Percentiles rank a stretch among this genome's conserved stretches.
These are phyloP conservation scores for Scaptomyza tumidula DNA, from an alignment of 2,888 invertebrate genomes.

Conservation along the genomic window DNA sequence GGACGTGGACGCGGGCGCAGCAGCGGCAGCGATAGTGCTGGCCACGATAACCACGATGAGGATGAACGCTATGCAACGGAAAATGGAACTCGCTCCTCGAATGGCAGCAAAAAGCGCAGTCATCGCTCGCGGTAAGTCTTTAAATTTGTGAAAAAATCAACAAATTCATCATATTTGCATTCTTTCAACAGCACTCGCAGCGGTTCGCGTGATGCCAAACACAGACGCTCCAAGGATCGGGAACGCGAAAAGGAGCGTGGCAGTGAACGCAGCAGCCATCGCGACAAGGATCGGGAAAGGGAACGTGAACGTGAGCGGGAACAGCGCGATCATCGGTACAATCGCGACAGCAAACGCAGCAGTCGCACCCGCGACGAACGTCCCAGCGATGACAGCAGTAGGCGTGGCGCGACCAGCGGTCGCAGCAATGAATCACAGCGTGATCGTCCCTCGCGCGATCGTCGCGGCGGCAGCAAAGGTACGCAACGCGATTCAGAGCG, in stretches of 20 bases:
- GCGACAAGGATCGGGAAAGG: constrained; percentile 34
- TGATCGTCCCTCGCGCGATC: constrained; percentile 79
- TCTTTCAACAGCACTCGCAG: constrained; percentile 78
- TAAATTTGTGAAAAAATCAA: neutral
- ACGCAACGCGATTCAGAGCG: constrained; percentile 58
- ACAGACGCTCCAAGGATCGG: constrained; percentile 64
- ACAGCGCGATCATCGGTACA: constrained; percentile 69
- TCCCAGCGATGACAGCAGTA: constrained; percentile 73
- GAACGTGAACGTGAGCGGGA: constrained; percentile 36
- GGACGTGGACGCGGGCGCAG: constrained; percentile 64
- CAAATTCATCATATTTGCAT: neutral
- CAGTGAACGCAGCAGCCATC: constrained; percentile 36
- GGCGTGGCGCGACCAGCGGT: constrained; percentile 20
- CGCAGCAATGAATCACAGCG: constrained; percentile 43
- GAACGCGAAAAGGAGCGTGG: constrained; percentile 78
- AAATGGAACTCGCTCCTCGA: constrained; percentile 59
- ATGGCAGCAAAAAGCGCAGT: constrained; percentile 64
- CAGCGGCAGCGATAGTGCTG: constrained; percentile 55
- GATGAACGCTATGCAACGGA: constrained; percentile 51
- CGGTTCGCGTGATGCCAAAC: constrained; percentile 72
- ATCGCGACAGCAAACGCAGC: constrained; percentile 52
- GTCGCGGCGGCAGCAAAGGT: constrained; percentile 59
- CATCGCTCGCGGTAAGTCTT: constrained; percentile 63
- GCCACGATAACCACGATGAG: constrained; percentile 59
- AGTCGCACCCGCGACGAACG: constrained; percentile 68